These are phyloP conservation scores for Silurus lanzhouensis DNA, from an alignment of 2,797 vertebrate genomes.

Conservation along the genomic window DNA sequence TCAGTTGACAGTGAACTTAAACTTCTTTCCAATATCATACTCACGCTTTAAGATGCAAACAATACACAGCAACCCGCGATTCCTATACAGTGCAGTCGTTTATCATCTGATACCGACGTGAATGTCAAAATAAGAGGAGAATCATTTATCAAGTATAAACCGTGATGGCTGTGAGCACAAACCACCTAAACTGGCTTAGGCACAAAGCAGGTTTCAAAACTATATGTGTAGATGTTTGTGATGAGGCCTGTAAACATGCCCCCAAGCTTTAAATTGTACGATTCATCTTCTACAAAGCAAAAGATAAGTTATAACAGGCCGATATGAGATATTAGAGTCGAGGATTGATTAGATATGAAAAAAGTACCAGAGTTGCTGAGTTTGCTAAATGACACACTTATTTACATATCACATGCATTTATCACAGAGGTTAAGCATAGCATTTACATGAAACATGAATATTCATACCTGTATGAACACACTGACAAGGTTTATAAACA, in stretches of 20 bases:
- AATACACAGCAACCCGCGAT: not conserved
- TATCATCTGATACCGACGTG: not conserved
- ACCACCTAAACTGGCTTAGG: not conserved
- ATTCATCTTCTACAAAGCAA: not conserved
- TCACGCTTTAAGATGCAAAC: not conserved
- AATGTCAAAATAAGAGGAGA: not conserved
- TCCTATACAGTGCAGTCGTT: not conserved
- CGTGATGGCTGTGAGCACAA: not conserved
- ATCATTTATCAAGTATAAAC: not conserved
- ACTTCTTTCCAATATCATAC: not conserved
- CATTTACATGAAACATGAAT: not conserved
- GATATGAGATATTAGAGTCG: no score
- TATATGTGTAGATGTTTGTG: not conserved
- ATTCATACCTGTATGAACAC: not conserved
- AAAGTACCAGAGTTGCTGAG: not conserved
- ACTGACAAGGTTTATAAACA: not conserved
- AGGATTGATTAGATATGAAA: not conserved
- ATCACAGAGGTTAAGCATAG: not conserved
- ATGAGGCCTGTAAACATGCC: not conserved
- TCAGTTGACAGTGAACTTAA: not conserved
- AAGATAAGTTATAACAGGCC: not conserved
- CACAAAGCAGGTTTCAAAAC: not conserved
- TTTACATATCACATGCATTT: constrained; percentile 2
- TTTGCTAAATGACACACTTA: not conserved
- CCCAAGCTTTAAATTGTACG: constrained; percentile 7